Evolutionary conservation across 2,888 invertebrate genomes (phyloP), one percentile per base, ranked within the genome.

Genomic region (Pharmacophagus antenor): DNA sequence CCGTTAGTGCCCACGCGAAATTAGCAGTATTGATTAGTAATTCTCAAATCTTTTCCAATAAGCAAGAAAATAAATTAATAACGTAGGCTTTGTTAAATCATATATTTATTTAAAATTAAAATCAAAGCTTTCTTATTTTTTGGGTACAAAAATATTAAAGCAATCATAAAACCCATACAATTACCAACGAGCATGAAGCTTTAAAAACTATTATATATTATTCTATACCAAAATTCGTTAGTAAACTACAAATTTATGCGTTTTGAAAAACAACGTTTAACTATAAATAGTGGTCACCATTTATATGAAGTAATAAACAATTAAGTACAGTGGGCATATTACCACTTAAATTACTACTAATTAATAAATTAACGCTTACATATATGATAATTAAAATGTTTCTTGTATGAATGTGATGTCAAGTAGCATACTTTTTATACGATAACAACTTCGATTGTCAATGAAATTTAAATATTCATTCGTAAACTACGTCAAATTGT

Each of bases 371-470:
- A 48, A 47, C 22, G 20, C n/a, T 50, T 42, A 42, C 25, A 50
- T 15, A 56, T 44, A 49, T 44, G 55, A n/a, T 55, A 55, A 55
- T 55, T 47, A 15, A 47, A 55, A 47, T 47, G 31, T 56, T 12
- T 50, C 42, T 41, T 37, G 23, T 8, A n/a, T 56, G 49, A 56
- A 51, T 57, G 57, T 57, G 57, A 57, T 57, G 57, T 57, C 25
- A 4, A 57, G 27, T 57, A 57, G 18, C n/a, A 7, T 42, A 50
- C n/a, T 23, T n/a, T 46, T 12, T 41, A 56, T 18, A 5, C n/a
- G n/a, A 37, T n/a, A 18, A n/a, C 20, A 20, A 10, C 17, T 37
- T 21, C 0, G 21, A 18, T 25, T 49, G 21, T 27, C 49, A 49
- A 25, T 7, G 15, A 49, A 49, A 18, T 27, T 49, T 22, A 18